A percentile compares a stretch with the other conserved stretches of the same genome.
phyloP scores from a whole-genome alignment of 2,113 vertebrate species.

The Gracilinanus agilis region DNA sequence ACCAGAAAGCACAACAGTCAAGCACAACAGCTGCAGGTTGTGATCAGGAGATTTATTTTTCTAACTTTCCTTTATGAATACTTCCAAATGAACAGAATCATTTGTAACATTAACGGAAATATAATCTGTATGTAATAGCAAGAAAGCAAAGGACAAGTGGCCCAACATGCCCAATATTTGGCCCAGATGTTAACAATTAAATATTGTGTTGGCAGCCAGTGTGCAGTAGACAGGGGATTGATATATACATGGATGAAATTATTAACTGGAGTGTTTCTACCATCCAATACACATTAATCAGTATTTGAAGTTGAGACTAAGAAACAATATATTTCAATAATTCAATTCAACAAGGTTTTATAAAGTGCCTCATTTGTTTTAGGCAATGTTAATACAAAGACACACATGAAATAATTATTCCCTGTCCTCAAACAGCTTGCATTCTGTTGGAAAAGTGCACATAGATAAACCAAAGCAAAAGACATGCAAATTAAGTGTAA shows the following conservation, averaged over 20 bases:
- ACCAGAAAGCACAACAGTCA: not conserved
- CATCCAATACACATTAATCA: slow-evolving; percentile 27
- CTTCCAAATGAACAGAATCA: slow-evolving; percentile 36
- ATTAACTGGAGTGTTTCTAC: slow-evolving; percentile 9
- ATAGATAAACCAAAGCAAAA: not conserved
- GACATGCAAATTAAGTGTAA: not conserved
- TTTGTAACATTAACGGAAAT: slow-evolving; percentile 18
- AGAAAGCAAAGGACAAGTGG: not conserved
- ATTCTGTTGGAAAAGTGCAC: not conserved
- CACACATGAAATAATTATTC: not conserved
- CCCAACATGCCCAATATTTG: slow-evolving; percentile 15
- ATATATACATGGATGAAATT: not conserved
- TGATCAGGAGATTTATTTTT: slow-evolving; percentile 37
- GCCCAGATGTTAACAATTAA: slow-evolving; percentile 9
- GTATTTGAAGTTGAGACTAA: slow-evolving; percentile 34
- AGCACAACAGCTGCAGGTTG: slow-evolving; percentile 7
- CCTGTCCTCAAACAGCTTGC: not conserved
- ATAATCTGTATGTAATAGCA: slow-evolving; percentile 14
- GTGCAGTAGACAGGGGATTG: not conserved
- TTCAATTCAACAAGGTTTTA: not conserved
- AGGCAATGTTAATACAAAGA: not conserved
- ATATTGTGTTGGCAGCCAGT: not conserved
- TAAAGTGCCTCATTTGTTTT: not conserved
- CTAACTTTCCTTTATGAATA: slow-evolving; percentile 48
- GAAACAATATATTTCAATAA: not conserved